Evolutionary conservation across 2,888 invertebrate genomes (phyloP), one percentile per base, ranked within the genome.

Genomic region (Rhamnusium bicolor): DNA sequence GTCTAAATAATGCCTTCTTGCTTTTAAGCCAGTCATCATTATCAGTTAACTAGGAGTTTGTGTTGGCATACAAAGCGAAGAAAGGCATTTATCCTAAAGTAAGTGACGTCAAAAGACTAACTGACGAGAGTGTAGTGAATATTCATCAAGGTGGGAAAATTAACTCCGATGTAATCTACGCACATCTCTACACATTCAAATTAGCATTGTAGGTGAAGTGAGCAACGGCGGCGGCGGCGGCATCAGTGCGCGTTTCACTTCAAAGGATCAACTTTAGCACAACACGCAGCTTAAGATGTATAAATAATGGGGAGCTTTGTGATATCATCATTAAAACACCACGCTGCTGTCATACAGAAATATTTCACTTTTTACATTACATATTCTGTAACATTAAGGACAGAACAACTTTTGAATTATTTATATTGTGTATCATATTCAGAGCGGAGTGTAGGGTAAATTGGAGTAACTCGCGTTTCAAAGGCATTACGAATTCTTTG

Each of bases 231-330:
- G 70, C 69, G 72, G 46, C 54, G 63, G 70, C 24, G 60, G 61
- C 62, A 24, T 24, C 24, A 54, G 24, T n/a, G 60, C 69, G 58
- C 71, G 27, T 21, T 78, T 76, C 76, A 81, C 82, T 79, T 82
- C 81, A 82, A 83, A 79, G 72, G 75, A 76, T 68, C 71, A 75
- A 75, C 78, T 76, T 77, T 71, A 56, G 73, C 69, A 76, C 79
- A 69, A 66, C 77, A 77, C 78, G 75, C 80, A 77, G 77, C 79
- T 76, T 82, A 76, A 81, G 84, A 84, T 84, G 84, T 84, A 84
- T 84, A 84, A 84, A 84, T 83, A 82, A 84, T 84, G 84, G 82
- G 80, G 79, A 78, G 82, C 83, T 84, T 84, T 84, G 82, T 84
- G 83, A 83, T 82, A 81, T 81, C 81, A 82, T 84, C 84, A 83